Evolutionary conservation across 1,140 invertebrate species (phyloP).

Genomic region (Teleogryllus occipitalis): DNA sequence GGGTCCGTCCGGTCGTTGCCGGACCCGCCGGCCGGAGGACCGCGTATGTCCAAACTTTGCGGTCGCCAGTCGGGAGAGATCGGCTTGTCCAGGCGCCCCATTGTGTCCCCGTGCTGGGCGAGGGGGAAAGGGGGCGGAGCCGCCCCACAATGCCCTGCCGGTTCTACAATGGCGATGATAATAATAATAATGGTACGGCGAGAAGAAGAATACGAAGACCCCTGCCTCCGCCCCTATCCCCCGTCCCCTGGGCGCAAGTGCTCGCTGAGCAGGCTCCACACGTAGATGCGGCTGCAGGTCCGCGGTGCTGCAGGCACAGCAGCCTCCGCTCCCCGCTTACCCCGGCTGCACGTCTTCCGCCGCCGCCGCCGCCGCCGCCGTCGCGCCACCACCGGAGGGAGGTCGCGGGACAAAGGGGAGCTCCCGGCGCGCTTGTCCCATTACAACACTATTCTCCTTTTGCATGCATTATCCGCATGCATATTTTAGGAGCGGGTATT

Average conservation of each 20-base stretch:
- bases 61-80: too few relatives aligned
- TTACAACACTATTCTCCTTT: conserved; percentile 5
- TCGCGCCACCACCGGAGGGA: background rate
- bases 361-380: too few relatives aligned
- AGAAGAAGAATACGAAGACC: background rate
- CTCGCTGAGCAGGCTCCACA: background rate
- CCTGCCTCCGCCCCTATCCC: background rate
- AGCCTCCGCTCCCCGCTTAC: too few relatives aligned
- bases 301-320: too few relatives aligned
- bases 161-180: background rate
- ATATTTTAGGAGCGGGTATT: conserved; percentile 1
- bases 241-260: background rate
- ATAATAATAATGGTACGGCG: background rate
- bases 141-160: too few relatives aligned
- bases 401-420: background rate
- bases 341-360: background rate
- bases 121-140: too few relatives aligned
- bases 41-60: too few relatives aligned
- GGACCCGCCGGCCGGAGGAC: too few relatives aligned
- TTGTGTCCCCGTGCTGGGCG: too few relatives aligned
- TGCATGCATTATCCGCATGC: background rate
- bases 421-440: background rate
- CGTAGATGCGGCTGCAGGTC: too few relatives aligned
- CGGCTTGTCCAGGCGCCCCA: too few relatives aligned
- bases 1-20: too few relatives aligned